Conservation (phyloP, 2,888 invertebrate genomes). For the Chirona hameri region DNA sequence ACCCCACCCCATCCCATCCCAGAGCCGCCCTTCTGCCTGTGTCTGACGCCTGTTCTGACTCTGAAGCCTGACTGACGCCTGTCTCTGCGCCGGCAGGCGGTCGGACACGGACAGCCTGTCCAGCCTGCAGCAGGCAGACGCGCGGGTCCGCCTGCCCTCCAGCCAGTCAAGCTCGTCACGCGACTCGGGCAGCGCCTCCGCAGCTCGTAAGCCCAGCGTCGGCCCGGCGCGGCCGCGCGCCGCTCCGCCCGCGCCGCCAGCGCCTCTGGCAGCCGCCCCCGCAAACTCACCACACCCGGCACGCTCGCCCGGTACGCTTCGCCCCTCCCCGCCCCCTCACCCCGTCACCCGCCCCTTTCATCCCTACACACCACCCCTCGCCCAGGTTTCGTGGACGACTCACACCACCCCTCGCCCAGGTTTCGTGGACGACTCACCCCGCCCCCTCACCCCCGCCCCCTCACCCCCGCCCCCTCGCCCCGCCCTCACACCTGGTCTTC, state of each 20-base stretch:
- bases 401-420: background rate
- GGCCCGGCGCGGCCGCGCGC: background rate
- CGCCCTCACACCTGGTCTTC: no score
- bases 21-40: no score
- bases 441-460: background rate
- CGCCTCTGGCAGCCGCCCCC: slow-evolving; percentile 1
- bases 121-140: slow-evolving; percentile 12
- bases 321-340: background rate
- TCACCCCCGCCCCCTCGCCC: background rate
- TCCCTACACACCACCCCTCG: no score
- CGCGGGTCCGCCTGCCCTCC: background rate
- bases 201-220: background rate
- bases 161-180: slow-evolving; percentile 6
- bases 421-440: background rate
- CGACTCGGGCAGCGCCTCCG: background rate
- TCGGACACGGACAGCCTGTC: slow-evolving; percentile 28
- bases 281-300: slow-evolving; percentile 2
- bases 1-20: no score
- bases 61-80: background rate
- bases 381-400: no score
- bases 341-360: background rate
- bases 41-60: no score
- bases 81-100: background rate
- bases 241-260: slow-evolving; percentile 8
- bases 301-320: background rate